Conservation (phyloP, 2,888 invertebrate species). For the Tillus elongatus region DNA sequence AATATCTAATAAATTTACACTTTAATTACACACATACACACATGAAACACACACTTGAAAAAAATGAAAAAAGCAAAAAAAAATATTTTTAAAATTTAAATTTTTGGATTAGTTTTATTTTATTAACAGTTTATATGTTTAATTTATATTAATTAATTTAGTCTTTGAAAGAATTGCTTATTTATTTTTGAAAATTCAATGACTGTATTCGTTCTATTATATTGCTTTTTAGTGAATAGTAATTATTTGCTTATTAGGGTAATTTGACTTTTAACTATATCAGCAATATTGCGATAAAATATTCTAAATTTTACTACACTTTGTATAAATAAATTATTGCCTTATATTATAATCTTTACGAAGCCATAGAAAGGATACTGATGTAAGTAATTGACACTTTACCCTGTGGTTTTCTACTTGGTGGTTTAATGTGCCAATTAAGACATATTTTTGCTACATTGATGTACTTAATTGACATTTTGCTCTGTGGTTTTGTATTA, state of each 20-base stretch:
- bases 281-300: conserved; percentile 13
- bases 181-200: conserved; percentile 10
- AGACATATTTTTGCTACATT: too few relatives aligned
- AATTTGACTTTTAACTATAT: conserved; percentile 3
- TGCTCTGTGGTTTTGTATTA: too few relatives aligned
- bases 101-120: conserved; percentile 11
- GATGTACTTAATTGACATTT: too few relatives aligned
- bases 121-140: too few relatives aligned
- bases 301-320: conserved; percentile 15
- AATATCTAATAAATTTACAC: conserved; percentile 11
- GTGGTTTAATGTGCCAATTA: too few relatives aligned
- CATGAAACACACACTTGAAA: conserved; percentile 16
- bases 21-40: conserved; percentile 17
- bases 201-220: conserved; percentile 9
- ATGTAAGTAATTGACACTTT: too few relatives aligned
- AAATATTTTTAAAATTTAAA: conserved; percentile 14
- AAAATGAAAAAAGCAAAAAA: conserved; percentile 15
- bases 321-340: conserved; percentile 10
- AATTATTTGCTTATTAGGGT: conserved; percentile 10
- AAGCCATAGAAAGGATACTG: too few relatives aligned
- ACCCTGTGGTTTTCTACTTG: too few relatives aligned
- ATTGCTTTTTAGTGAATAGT: neutral
- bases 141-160: too few relatives aligned
- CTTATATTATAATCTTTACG: conserved; percentile 10
- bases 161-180: too few relatives aligned